A percentile compares a stretch with the other conserved stretches of the same genome.
Conservation (phyloP, 2,113 vertebrate species). For the Picathartes gymnocephalus region DNA sequence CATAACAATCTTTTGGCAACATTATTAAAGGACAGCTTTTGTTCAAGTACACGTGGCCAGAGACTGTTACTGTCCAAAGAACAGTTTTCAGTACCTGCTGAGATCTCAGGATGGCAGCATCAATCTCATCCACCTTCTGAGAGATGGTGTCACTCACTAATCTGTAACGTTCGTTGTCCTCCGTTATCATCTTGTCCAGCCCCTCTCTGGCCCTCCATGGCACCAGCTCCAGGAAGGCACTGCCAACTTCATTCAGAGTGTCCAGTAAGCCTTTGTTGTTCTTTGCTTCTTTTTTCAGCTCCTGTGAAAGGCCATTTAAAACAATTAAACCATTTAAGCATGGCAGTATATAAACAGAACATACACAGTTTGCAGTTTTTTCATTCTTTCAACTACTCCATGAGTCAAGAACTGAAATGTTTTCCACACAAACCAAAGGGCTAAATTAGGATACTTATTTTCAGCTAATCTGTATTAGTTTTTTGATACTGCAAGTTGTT, state of each 20-base stretch:
- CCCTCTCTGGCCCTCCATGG: conserved; percentile 92
- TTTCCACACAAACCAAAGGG: not conserved
- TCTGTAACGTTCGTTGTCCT: conserved; percentile 88
- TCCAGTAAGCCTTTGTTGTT: conserved; percentile 81
- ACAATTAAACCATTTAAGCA: not conserved
- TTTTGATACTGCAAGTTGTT: not conserved
- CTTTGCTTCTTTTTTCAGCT: conserved; percentile 83
- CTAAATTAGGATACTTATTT: not conserved
- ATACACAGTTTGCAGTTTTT: not conserved
- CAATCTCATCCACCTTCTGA: conserved; percentile 87
- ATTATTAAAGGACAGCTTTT: not conserved
- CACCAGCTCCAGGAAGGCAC: conserved; percentile 88
- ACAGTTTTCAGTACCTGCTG: conserved; percentile 83
- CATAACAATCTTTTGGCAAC: not conserved
- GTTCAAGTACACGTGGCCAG: not conserved
- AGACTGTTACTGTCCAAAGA: not conserved
- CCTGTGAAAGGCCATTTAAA: conserved; percentile 70
- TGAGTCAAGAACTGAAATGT: not conserved
- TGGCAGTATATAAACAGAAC: not conserved
- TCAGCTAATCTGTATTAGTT: not conserved
- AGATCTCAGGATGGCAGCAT: conserved; percentile 86
- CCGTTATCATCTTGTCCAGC: conserved; percentile 87
- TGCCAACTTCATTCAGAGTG: conserved; percentile 87
- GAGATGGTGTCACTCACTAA: conserved; percentile 77
- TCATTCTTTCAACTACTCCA: not conserved